Evolutionary conservation across 2,797 vertebrate genomes (phyloP).

Genomic region (Otolemur crassicaudatus): DNA sequence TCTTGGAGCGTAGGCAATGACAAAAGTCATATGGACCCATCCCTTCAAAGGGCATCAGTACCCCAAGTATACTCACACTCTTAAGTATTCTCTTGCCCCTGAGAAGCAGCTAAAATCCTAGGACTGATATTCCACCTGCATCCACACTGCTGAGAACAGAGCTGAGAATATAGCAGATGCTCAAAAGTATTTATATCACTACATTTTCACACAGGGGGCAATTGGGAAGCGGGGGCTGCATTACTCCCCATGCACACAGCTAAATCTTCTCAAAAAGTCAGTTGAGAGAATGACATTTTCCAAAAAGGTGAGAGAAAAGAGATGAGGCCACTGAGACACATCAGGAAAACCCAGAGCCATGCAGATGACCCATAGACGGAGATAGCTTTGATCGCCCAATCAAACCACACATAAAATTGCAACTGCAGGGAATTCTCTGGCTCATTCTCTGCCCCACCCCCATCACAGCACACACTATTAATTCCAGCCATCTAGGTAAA

Average conservation of each 20-base stretch:
- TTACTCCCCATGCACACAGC: background rate
- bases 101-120: background rate
- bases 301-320: constrained; percentile 61
- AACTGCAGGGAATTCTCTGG: background rate
- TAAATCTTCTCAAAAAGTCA: constrained; percentile 60
- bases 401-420: constrained; percentile 36
- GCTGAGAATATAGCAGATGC: background rate
- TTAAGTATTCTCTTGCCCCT: background rate
- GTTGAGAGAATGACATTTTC: constrained; percentile 66
- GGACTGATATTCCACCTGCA: background rate
- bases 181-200: constrained; percentile 51
- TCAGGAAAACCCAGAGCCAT: background rate
- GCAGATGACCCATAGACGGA: constrained; percentile 14
- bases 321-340: constrained; percentile 36
- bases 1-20: constrained; percentile 20
- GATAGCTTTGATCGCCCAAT: constrained; percentile 18
- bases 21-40: background rate
- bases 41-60: constrained; percentile 57
- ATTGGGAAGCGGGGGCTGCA: background rate
- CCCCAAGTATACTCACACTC: background rate
- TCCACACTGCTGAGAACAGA: background rate
- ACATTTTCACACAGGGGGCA: constrained; percentile 38
- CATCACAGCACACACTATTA: background rate
- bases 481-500: background rate
- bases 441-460: background rate